These are phyloP conservation scores for Pterostichus madidus DNA, from an alignment of 2,888 invertebrate genomes.

Conservation along the genomic window DNA sequence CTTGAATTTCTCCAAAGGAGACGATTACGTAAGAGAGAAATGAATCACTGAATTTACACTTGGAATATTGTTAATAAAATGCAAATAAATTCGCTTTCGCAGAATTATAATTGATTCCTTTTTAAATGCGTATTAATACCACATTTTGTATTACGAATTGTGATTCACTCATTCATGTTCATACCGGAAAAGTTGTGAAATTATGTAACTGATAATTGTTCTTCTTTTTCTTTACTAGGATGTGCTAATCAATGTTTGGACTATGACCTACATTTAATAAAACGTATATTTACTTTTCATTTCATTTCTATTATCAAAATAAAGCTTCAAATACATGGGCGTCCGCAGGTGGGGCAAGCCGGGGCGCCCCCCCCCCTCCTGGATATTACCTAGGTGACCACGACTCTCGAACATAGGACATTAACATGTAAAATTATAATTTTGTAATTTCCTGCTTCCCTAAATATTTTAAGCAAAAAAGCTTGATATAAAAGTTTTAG, in stretches of 20 bases:
- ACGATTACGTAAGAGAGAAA: neutral
- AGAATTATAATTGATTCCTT: slow-evolving; percentile 27
- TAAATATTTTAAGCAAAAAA: no score
- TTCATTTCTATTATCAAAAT: no score
- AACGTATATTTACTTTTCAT: no score
- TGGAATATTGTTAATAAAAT: slow-evolving; percentile 24
- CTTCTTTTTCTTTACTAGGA: neutral
- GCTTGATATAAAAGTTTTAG: no score
- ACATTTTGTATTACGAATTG: neutral
- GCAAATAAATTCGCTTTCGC: slow-evolving; percentile 32
- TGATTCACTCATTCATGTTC: slow-evolving; percentile 18
- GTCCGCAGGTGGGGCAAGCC: no score
- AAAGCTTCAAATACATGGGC: no score
- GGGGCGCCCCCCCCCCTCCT: no score
- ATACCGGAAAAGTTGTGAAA: neutral
- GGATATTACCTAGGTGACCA: no score
- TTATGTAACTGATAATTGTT: neutral
- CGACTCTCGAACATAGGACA: no score
- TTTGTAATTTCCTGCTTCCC: no score
- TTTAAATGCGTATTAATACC: neutral
- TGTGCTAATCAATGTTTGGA: neutral
- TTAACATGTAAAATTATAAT: no score
- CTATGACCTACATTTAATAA: no score
- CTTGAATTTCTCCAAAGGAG: slow-evolving; percentile 21
- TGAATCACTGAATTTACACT: slow-evolving; percentile 43